Base-by-base conservation (phyloP, 1,140 invertebrate species). In the Calycopis cecrops region DNA sequence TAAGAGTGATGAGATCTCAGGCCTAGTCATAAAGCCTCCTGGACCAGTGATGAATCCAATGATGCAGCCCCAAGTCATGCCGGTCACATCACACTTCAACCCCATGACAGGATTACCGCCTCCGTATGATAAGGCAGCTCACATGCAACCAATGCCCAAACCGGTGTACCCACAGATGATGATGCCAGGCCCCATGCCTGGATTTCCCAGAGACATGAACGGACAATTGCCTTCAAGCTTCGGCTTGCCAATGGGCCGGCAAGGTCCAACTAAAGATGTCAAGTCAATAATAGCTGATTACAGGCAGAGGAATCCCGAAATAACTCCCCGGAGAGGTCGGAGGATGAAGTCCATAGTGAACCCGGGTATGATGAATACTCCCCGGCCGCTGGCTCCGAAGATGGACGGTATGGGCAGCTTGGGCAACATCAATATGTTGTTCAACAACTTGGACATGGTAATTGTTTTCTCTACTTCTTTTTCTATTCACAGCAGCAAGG, bases 271-370 rank as follows among this genome's bases (percentile, higher is more conserved):
- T 21, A 90, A 95, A 44, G 93, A 95, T 76, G 94, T 96, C 9
- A 91, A 93, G 70, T 93, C 94, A 4, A 93, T 96, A 51, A 96
- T 96, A 69, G 94, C 93, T 1, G 94, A 95, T 78, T 94, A 95
- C 70, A 90, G 94, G 58, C 91, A 93, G 47, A 87, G 92, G 59
- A 92, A 94, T 79, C 93, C 93, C 0, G 92, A 94, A 62, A 85
- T 89, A 8, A 91, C 93, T 0, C 93, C 93, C 0, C 73, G 92
- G 61, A 88, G 93, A 73, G 91, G 92, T 3, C 81, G 91, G 35
- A 69, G 92, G 35, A 89, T 91, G 76, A 89, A 90, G 65, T 85
- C 88, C 7, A 76, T 87, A 21, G 57, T 86, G 10, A 84, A 86
- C 53, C 85, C 87, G 0, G 82, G 79, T 49, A 87, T 84, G 63